These are phyloP conservation scores for Dicerorhinus sumatrensis DNA, from an alignment of 2,113 vertebrate genomes.

Conservation along the genomic window DNA sequence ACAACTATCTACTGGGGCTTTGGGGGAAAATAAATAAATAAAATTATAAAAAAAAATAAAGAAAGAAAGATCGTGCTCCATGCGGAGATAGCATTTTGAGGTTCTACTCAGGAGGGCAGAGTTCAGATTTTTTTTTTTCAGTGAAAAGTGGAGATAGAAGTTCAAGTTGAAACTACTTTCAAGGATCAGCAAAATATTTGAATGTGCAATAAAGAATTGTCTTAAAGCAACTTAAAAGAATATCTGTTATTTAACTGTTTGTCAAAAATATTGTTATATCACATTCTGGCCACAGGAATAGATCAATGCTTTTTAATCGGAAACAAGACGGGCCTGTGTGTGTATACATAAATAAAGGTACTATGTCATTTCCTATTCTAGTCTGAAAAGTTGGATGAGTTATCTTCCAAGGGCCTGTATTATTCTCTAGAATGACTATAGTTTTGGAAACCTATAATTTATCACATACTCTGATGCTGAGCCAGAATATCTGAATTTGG, in stretches of 20 bases:
- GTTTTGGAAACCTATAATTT: constrained; percentile 44
- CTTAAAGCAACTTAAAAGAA: not conserved
- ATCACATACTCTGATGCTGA: not conserved
- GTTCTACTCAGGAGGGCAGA: not conserved
- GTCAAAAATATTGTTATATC: constrained; percentile 21
- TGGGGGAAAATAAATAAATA: too few relatives aligned
- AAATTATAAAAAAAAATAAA: too few relatives aligned
- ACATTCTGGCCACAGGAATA: constrained; percentile 13
- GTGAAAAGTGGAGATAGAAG: not conserved
- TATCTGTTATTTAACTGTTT: constrained; percentile 16
- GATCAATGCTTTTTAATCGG: not conserved
- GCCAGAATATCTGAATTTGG: constrained; percentile 25
- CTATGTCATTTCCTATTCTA: constrained; percentile 17
- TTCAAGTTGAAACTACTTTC: constrained; percentile 24
- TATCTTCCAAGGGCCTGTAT: constrained; percentile 1
- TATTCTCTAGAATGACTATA: constrained; percentile 41
- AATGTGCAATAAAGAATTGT: not conserved
- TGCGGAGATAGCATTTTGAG: not conserved
- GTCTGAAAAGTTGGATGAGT: not conserved
- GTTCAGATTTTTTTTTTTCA: not conserved
- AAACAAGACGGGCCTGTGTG: not conserved
- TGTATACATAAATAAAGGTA: not conserved
- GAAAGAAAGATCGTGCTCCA: not conserved
- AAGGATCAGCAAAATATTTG: constrained; percentile 14
- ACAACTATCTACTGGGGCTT: too few relatives aligned